phyloP scores from a whole-genome alignment of 1,140 invertebrate genomes.

The Asbolus verrucosus region DNA sequence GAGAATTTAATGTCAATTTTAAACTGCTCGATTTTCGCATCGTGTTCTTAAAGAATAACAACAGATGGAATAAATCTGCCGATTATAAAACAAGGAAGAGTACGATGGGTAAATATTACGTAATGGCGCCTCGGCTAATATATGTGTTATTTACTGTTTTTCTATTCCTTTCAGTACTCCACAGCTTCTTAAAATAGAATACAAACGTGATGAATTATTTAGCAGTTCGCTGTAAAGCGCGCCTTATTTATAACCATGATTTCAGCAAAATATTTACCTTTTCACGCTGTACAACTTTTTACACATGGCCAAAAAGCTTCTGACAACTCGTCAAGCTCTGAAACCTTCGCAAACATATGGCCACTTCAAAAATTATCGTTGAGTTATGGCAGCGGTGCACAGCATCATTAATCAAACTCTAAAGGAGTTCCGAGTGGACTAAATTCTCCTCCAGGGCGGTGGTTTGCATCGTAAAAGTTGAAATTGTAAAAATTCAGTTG shows the following conservation, averaged over 20 bases:
- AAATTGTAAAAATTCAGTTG: too few relatives aligned
- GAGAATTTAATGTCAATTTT: too few relatives aligned
- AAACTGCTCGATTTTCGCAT: too few relatives aligned
- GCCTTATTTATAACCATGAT: conserved; percentile 35
- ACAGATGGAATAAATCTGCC: background rate
- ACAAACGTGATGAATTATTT: conserved; percentile 11
- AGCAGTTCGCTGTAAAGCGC: conserved; percentile 5
- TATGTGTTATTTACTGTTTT: conserved; percentile 8
- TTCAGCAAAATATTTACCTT: conserved; percentile 16
- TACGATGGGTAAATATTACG: background rate
- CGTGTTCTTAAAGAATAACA: too few relatives aligned
- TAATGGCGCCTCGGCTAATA: conserved; percentile 3
- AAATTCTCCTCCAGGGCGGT: too few relatives aligned
- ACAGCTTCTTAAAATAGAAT: conserved; percentile 7
- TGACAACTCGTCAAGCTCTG: background rate
- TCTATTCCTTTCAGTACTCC: conserved; percentile 6
- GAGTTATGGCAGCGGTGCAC: too few relatives aligned
- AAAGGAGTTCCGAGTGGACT: too few relatives aligned
- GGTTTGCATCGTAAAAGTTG: too few relatives aligned
- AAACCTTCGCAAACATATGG: background rate
- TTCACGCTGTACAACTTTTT: background rate
- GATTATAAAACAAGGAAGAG: background rate
- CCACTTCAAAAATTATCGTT: too few relatives aligned
- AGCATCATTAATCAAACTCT: conserved; percentile 11
- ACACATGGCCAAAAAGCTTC: background rate